Percentiles rank a stretch among this genome's conserved stretches.
phyloP scores from a whole-genome alignment of 2,888 invertebrate genomes.

The Tiliacea aurago region DNA sequence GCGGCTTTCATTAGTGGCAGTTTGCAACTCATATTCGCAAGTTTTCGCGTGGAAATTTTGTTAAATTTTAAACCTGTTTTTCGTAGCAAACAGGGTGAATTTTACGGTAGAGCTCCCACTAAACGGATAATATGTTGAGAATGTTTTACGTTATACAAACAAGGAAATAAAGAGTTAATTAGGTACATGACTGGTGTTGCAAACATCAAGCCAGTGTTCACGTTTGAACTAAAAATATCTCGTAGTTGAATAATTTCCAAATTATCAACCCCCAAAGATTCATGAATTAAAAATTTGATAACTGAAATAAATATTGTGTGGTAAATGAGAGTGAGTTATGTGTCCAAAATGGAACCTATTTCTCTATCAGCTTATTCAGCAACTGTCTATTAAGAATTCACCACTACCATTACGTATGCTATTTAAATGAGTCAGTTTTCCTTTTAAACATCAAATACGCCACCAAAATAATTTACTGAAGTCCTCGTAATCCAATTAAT shows the following conservation, averaged over 20 bases:
- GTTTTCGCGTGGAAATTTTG: slow-evolving; percentile 66
- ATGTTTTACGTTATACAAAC: slow-evolving; percentile 26
- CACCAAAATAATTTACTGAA: slow-evolving; percentile 41
- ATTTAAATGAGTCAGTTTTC: slow-evolving; percentile 1
- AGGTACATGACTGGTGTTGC: slow-evolving; percentile 13
- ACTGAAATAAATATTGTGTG: neutral
- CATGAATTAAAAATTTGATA: neutral
- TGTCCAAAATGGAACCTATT: neutral
- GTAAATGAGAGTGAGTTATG: too few relatives aligned
- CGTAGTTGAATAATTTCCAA: neutral
- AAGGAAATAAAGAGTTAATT: slow-evolving; percentile 41
- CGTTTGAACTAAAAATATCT: slow-evolving; percentile 6
- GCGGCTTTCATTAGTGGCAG: slow-evolving; percentile 77
- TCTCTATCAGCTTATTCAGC: too few relatives aligned
- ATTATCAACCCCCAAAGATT: neutral
- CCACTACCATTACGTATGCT: neutral
- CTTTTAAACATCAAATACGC: slow-evolving; percentile 12
- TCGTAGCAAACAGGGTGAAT: slow-evolving; percentile 39
- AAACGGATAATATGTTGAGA: slow-evolving; percentile 46
- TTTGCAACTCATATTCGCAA: slow-evolving; percentile 75
- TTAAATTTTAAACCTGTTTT: slow-evolving; percentile 63
- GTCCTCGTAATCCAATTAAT: slow-evolving; percentile 51
- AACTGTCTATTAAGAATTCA: neutral
- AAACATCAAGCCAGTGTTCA: slow-evolving; percentile 3
- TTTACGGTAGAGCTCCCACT: slow-evolving; percentile 40